Evolutionary conservation across 2,888 invertebrate genomes (phyloP).

Genomic region (Harmothoe impar): DNA sequence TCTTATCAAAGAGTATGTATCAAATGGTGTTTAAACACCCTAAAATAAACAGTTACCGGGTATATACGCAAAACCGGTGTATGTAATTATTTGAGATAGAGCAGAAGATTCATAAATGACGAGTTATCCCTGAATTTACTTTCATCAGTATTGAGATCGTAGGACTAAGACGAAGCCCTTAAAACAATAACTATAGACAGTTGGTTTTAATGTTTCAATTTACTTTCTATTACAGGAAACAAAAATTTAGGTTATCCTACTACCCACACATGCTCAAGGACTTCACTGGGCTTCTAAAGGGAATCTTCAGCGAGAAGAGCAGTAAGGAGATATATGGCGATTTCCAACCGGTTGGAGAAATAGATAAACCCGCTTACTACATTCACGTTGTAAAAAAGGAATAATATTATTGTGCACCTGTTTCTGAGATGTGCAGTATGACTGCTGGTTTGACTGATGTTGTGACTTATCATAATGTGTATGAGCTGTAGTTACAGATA

Average conservation of each 20-base stretch:
- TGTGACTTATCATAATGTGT: too few species aligned
- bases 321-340: conserved; percentile 91
- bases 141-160: too few species aligned
- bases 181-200: too few species aligned
- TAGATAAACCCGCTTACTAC: conserved; percentile 90
- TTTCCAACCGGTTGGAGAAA: conserved; percentile 88
- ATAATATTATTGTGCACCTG: not conserved
- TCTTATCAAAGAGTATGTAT: conserved; percentile 7
- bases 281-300: conserved; percentile 89
- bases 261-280: conserved; percentile 91
- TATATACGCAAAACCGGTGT: not conserved
- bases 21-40: not conserved
- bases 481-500: too few species aligned
- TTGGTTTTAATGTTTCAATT: too few species aligned
- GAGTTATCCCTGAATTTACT: too few species aligned
- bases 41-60: not conserved
- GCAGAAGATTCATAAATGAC: too few species aligned
- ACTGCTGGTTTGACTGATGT: not conserved
- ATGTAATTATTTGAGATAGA: too few species aligned
- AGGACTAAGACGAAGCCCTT: too few species aligned
- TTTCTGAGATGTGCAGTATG: not conserved
- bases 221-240: conserved; percentile 67
- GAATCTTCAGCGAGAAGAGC: conserved; percentile 87
- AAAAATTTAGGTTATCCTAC: conserved; percentile 92
- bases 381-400: conserved; percentile 91